Evolutionary conservation across 1,140 invertebrate genomes (phyloP).

Genomic region (Anadara kagoshimensis): DNA sequence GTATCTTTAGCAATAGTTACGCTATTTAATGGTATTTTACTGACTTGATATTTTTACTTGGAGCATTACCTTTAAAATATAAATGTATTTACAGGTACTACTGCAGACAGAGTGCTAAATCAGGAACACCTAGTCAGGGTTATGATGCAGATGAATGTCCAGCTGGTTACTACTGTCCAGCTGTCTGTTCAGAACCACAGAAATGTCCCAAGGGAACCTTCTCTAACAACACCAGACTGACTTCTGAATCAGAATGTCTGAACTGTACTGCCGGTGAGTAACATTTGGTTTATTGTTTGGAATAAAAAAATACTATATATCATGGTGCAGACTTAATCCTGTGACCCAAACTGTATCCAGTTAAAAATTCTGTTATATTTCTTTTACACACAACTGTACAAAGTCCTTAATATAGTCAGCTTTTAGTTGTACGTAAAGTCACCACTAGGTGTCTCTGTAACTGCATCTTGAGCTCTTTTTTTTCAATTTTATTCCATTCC

Average conservation of each 20-base stretch:
- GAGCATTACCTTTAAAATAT: no score
- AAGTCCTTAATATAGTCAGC: no score
- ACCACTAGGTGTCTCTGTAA: no score
- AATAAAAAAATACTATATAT: background rate
- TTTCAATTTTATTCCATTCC: no score
- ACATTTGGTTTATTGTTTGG: background rate
- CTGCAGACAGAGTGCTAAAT: constrained; percentile 62
- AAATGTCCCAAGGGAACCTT: constrained; percentile 67
- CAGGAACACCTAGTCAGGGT: constrained; percentile 64
- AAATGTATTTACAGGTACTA: constrained; percentile 54
- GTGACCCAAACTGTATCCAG: background rate
- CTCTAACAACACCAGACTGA: constrained; percentile 56
- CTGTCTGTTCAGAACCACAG: constrained; percentile 57
- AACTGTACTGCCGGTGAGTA: constrained; percentile 63
- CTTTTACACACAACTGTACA: no score
- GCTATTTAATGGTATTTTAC: no score
- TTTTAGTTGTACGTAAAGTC: no score
- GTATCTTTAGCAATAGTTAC: no score
- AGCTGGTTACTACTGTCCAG: constrained; percentile 63
- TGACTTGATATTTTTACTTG: no score
- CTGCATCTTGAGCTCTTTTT: no score
- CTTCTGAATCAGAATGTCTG: constrained; percentile 49
- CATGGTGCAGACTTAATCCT: background rate
- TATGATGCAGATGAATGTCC: constrained; percentile 66
- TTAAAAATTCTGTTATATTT: background rate